Base-by-base conservation (phyloP, 2,113 vertebrate genomes). In the Tragelaphus strepsiceros region DNA sequence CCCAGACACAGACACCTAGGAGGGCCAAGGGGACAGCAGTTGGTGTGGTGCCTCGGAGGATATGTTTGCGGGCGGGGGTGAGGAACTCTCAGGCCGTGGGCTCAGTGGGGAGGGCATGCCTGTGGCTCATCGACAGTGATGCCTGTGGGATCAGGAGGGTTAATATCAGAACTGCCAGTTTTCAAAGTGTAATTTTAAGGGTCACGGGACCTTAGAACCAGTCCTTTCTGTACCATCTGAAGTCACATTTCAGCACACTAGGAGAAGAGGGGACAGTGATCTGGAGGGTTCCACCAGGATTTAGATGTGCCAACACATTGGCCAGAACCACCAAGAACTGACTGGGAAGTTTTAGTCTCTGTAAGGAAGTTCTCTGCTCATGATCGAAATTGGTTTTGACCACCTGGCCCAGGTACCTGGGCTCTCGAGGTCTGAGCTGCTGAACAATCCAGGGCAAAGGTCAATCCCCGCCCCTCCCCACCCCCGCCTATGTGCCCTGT, bases 391-490 rank as follows among this genome's bases (percentile, higher is more conserved):
- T 0, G n/a, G 13, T 21, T 89, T 22, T 78, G 77, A 74, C 22
- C 22, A 43, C 19, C 14, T 39, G 22, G 54, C 16, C 26, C 5
- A 30, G 5, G 14, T 8, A 35, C 78, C 13, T 35, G 19, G n/a
- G 32, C 21, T 64, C 59, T 59, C 6, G 16, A 77, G 10, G 46
- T 39, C 54, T 49, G 0, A 26, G 35, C 54, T 51, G 71, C 16
- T 22, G 1, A 64, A 30, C 6, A 5, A 32, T 3, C 11, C 28
- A 64, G 67, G 62, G 26, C 11, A 80, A 85, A 91, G 82, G 64
- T 28, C 30, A 83, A 26, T 30, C 22, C 22, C 5, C 15, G 0
- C 2, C 10, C 19, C 13, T 5, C 4, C 61, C 0, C 2, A 13
- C 28, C 16, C 13, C 1, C 24, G 4, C 4, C 6, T 35, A 49